phyloP scores from a whole-genome alignment of 2,113 vertebrate species.

The Tor tambroides region DNA sequence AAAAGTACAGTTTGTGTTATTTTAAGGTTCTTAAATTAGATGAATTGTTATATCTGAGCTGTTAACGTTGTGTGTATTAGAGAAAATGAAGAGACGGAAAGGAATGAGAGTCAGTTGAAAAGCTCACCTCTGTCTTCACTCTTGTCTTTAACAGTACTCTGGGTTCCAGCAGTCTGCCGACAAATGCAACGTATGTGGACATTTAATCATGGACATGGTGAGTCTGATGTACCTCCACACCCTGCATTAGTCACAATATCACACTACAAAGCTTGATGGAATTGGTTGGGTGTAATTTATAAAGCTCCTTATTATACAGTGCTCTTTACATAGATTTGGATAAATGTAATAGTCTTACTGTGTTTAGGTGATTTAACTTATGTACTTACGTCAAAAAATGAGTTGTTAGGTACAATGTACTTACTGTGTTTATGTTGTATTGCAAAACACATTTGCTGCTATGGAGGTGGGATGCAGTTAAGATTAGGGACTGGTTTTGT shows the following conservation, averaged over 20 bases:
- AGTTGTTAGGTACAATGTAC: not conserved
- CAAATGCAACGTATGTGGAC: constrained; percentile 93
- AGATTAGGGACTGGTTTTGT: too few species aligned
- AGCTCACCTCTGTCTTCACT: constrained; percentile 1
- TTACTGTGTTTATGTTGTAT: not conserved
- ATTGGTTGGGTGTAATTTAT: not conserved
- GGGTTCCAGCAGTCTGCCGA: constrained; percentile 98
- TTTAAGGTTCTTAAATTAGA: not conserved
- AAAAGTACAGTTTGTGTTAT: not conserved
- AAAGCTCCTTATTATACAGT: not conserved
- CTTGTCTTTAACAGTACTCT: constrained; percentile 83
- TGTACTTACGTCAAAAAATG: not conserved
- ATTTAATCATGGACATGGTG: constrained; percentile 99
- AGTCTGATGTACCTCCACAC: constrained; percentile 65
- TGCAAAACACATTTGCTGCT: not conserved
- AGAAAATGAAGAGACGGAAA: constrained; percentile 9
- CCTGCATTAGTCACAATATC: not conserved
- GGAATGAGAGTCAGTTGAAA: not conserved
- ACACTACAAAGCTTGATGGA: not conserved
- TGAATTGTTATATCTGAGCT: not conserved
- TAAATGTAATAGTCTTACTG: not conserved
- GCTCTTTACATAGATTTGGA: not conserved
- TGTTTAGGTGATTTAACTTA: not conserved
- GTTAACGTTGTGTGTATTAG: not conserved
- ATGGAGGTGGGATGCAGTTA: too few species aligned